Evolutionary conservation across 2,888 invertebrate genomes (phyloP).

Genomic region (Rhabditoides inermis): DNA sequence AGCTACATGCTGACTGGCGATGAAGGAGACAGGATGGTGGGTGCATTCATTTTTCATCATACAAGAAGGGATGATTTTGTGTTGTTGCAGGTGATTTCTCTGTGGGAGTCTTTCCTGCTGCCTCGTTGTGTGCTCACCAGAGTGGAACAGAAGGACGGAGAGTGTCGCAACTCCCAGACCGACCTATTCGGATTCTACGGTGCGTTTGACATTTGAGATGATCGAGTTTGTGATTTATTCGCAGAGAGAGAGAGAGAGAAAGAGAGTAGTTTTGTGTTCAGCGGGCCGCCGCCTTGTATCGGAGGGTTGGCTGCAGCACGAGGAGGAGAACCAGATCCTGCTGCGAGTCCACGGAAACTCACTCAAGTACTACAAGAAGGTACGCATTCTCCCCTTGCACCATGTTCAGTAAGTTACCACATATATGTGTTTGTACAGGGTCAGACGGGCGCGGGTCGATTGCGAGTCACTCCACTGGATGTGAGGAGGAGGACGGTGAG

Average conservation of each 20-base stretch:
- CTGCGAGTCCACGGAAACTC: slow-evolving; percentile 44
- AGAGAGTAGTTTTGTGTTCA: slow-evolving; percentile 12
- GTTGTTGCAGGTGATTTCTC: background rate
- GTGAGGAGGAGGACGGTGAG: slow-evolving; percentile 36
- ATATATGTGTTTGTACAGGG: too few species aligned
- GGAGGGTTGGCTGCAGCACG: slow-evolving; percentile 45
- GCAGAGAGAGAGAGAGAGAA: background rate
- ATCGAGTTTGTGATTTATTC: background rate
- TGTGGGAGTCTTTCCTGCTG: slow-evolving; percentile 23
- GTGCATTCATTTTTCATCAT: slow-evolving; percentile 3
- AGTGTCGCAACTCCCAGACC: slow-evolving; percentile 19
- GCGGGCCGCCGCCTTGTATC: slow-evolving; percentile 41
- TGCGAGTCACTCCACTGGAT: slow-evolving; percentile 46
- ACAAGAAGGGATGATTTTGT: background rate
- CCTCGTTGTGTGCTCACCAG: slow-evolving; percentile 18
- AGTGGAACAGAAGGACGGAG: slow-evolving; percentile 19
- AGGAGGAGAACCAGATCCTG: slow-evolving; percentile 42
- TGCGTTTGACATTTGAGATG: slow-evolving; percentile 3
- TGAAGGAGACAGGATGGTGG: slow-evolving; percentile 17
- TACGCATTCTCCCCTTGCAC: too few species aligned
- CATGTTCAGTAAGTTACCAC: too few species aligned
- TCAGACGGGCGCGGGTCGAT: slow-evolving; percentile 32
- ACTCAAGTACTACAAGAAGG: slow-evolving; percentile 47
- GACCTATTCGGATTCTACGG: slow-evolving; percentile 34
- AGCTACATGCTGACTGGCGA: slow-evolving; percentile 43